Evolutionary conservation across 2,888 invertebrate species (phyloP), one percentile per base, ranked within the genome.

Genomic region (Yponomeuta sedellus): DNA sequence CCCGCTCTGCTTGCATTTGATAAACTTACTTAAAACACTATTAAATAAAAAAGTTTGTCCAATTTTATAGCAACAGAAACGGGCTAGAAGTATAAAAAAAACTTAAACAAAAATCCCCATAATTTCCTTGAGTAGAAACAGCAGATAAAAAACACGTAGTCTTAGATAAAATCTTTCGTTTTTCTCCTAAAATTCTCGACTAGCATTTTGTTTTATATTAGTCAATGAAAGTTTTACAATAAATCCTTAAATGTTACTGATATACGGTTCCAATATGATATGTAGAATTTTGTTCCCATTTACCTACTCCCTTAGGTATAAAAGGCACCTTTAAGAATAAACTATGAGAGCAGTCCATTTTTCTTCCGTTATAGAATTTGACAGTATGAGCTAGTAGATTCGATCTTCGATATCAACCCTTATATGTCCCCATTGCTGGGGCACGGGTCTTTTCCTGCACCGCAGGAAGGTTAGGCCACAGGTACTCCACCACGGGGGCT

Each of bases 151-250:
- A 22, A 20, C 22, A 52, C 16, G 1, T 52, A 52, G 44, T 52
- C 44, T 52, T 52, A 52, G 44, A 52, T 52, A 52, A 52, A 12
- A 52, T 16, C 3, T 34, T 10, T 34, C 8, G 16, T 52, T 52
- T 44, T 52, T 52, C 44, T 52, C 44, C 44, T 52, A 52, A 52
- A 52, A 16, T 52, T 52, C 44, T 52, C 44, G 44, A 52, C 44
- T 52, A 52, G 44, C 44, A 52, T 52, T 52, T 16, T 52, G 16
- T 52, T 52, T 52, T 52, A 34, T 52, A 12, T 52, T 52, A 12
- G 44, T 52, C 44, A 52, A 52, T 34, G 8, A 52, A 16, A 5
- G 12, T 52, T 16, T 52, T 52, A 52, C 25, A 16, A 52, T 16
- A 16, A 52, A 52, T 52, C 12, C 44, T 52, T 10, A 52, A 52